Evolutionary conservation across 1,140 invertebrate genomes (phyloP).

Genomic region (Euwallacea fornicatus): DNA sequence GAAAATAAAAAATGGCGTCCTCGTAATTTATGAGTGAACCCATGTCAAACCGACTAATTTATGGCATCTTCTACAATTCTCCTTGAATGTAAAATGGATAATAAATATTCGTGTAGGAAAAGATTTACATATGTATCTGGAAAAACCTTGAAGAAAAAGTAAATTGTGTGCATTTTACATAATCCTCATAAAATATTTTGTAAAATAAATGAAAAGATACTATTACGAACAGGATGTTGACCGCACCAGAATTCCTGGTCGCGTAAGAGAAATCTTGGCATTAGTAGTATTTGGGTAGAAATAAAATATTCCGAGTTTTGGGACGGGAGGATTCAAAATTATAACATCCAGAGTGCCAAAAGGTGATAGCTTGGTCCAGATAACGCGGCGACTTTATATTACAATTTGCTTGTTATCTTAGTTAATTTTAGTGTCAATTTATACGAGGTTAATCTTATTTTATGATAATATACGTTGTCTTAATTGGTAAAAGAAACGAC

Average conservation of each 20-base stretch:
- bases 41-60: slow-evolving; percentile 22
- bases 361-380: neutral
- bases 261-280: too few species aligned
- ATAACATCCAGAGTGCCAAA: neutral
- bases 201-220: too few species aligned
- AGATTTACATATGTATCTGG: slow-evolving; percentile 26
- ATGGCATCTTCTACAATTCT: slow-evolving; percentile 17
- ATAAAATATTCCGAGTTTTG: too few species aligned
- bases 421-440: slow-evolving; percentile 17
- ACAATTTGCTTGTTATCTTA: slow-evolving; percentile 6
- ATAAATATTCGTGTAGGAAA: slow-evolving; percentile 22
- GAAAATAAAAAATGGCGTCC: slow-evolving; percentile 13
- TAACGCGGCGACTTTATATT: neutral
- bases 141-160: slow-evolving; percentile 19
- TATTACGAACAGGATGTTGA: too few species aligned
- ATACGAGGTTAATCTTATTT: slow-evolving; percentile 28
- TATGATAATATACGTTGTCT: slow-evolving; percentile 19
- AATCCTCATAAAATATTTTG: too few species aligned
- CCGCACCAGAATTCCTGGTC: too few species aligned
- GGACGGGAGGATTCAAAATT: too few species aligned
- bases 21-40: slow-evolving; percentile 16
- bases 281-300: too few species aligned
- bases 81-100: slow-evolving; percentile 12
- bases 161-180: too few species aligned
- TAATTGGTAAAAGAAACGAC: slow-evolving; percentile 23